Base-by-base conservation (phyloP, 2,797 vertebrate genomes). In the Microtus agrestis region DNA sequence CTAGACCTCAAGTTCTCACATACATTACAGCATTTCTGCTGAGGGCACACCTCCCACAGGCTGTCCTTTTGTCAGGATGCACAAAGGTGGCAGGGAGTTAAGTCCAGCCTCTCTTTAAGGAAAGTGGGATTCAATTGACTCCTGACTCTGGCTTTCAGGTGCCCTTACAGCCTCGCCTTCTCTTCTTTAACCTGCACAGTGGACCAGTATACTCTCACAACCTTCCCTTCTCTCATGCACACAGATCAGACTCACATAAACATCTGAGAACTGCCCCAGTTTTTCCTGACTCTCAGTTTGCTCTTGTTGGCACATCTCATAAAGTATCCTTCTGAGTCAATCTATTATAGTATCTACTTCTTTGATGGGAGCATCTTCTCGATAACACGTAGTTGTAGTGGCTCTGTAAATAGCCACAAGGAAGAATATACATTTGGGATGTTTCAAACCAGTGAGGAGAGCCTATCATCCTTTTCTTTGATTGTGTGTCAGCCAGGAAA, bases 241-340 rank as follows among this genome's bases (percentile, higher is more conserved):
- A 76, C n/a, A 31, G n/a, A 17, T 93, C 27, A 43, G 15, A 54
- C 14, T 61, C 67, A 6, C 6, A 1, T 59, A 23, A 34, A 8
- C 37, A 21, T 59, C 74, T n/a, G 34, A 63, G 56, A 92, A 31
- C 40, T 69, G 51, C 85, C 65, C 11, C 48, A 54, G 14, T 5
- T 5, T 87, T 89, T 84, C 34, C 63, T 80, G 10, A 5, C 40
- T 89, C 71, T 54, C 8, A 15, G 0, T 65, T 82, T 96, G 78
- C 67, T 88, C 12, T 77, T 51, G 5, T 21, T 63, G 34, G 9
- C 14, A 8, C 3, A 25, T 46, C 65, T 40, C 13, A 61, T 86
- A 51, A 51, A 90, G 31, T 23, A 81, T 51, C 63, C 19, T 92
- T 94, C 14, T 46, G 81, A 17, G 21, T 56, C 80, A 63, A 81